Evolutionary conservation across 2,888 invertebrate genomes (phyloP).

Genomic region (Nephrotoma flavescens): DNA sequence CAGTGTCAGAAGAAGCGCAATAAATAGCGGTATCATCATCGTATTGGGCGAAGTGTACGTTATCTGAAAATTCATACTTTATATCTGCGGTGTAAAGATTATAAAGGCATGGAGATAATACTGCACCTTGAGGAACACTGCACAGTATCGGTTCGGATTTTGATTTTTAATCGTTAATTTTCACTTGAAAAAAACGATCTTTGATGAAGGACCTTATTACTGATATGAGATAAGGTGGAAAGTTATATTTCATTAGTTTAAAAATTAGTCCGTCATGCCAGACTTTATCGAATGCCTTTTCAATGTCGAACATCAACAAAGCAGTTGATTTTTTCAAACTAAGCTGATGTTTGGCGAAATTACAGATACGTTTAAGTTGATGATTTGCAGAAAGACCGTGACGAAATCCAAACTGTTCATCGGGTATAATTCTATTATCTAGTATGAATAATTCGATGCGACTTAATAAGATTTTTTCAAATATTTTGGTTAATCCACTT

Average conservation of each 20-base stretch:
- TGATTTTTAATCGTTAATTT: conserved; percentile 11
- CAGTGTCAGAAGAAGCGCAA: not conserved
- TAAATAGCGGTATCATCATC: conserved; percentile 13
- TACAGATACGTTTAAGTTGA: conserved; percentile 17
- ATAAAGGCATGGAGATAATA: conserved; percentile 16
- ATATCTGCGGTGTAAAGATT: conserved; percentile 15
- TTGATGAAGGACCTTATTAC: conserved; percentile 15
- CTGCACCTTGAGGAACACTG: conserved; percentile 19
- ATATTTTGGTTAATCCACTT: conserved; percentile 8
- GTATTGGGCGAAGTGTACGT: conserved; percentile 8
- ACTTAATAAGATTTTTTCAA: conserved; percentile 9
- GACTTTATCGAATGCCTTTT: conserved; percentile 22
- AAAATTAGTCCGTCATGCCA: conserved; percentile 19
- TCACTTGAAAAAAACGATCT: conserved; percentile 15
- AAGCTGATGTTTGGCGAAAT: conserved; percentile 15
- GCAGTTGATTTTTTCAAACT: conserved; percentile 15
- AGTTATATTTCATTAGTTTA: conserved; percentile 14
- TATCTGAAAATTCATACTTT: not conserved
- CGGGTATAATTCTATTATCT: not conserved
- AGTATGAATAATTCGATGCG: not conserved
- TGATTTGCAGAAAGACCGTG: conserved; percentile 17
- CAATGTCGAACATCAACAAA: conserved; percentile 19
- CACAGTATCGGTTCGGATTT: conserved; percentile 11
- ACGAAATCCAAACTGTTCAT: conserved; percentile 11
- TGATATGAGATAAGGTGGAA: conserved; percentile 14